Evolutionary conservation across 2,797 vertebrate species (phyloP), one percentile per base, ranked within the genome.

Genomic region (Halcyon leucocephala): DNA sequence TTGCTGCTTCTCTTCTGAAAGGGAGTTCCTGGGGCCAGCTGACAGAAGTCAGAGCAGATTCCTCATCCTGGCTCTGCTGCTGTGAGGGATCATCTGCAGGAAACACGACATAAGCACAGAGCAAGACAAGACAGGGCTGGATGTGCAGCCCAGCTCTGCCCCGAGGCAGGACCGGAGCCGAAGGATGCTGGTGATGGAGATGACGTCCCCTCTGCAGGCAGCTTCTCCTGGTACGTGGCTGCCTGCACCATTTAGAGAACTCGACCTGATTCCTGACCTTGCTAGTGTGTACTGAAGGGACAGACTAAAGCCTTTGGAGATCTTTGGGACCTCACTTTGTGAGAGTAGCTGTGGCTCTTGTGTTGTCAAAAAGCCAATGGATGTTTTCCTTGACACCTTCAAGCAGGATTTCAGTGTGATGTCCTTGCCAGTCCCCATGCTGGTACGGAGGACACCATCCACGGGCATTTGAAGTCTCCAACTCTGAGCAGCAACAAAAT

Each of bases 1-100:
- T 4, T 54, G 91, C 72, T 62, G 73, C 74, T 91, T 65, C 39
- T 93, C 70, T 93, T 89, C 84, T 89, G 84, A 66, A 70, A 93
- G 94, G 91, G 91, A 72, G 21, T 65, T 95, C 49, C 33, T 94
- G 83, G 44, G 1, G 9, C 66, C 0, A 0, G 81, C 4, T 90
- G 81, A 65, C 89, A 90, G 90, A 66, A 79, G 28, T 67, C 9
- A 1, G 69, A 86, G 49, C 5, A 2, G 78, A 80, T 88, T 33
- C 65, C 42, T 81, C 61, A 20, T 14, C 1, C 4, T 33, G 48
- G n/a, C 85, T 28, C 5, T 26, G 52, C 67, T 82, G 66, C 78
- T 67, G 31, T 29, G 41, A 57, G 41, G 72, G 25, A 69, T 2
- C 33, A 14, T 51, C 41, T n/a, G 57, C 37, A 58, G 42, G 67